Evolutionary conservation across 2,797 vertebrate species (phyloP), one percentile per base, ranked within the genome.

Genomic region (Nasua narica): DNA sequence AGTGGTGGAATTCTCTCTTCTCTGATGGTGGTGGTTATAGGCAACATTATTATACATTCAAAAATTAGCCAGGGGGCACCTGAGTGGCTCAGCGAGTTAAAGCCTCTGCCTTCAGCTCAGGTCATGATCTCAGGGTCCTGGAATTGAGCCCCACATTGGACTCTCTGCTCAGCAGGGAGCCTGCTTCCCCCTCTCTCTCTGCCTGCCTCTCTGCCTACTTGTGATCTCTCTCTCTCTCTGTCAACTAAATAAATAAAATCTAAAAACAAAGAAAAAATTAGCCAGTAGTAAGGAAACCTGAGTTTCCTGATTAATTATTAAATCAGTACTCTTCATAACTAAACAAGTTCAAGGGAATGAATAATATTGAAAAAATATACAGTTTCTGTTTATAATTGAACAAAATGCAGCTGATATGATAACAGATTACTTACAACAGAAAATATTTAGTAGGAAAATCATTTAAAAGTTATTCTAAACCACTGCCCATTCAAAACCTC

Each of bases 261-360:
- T 40, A 4, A 40, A 40, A 40, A n/a, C n/a, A n/a, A n/a, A 40
- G 6, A 40, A 40, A 40, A 40, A 40, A 40, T 40, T 40, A 40
- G 40, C 19, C 29, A 6, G 19, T 69, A n/a, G 10, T 85, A 12
- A 92, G 18, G 40, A 58, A 97, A 90, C 62, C 7, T 74, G 54
- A 23, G 46, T 89, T 96, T 93, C 85, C 40, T 60, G 8, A 87
- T 83, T 91, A 93, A 46, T 76, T 89, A 74, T 67, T 90, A 78
- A 95, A 37, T 90, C 88, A 48, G 3, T 87, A 69, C 23, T 88
- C 25, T 56, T 40, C 29, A 56, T 65, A 50, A 62, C 46, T 91
- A 72, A 32, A 56, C 18, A 81, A 56, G 5, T 89, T 62, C 27
- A 35, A 70, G n/a, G 18, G 15, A 88, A 85, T 88, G 25, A 95